Evolutionary conservation across 2,888 invertebrate genomes (phyloP), one percentile per base, ranked within the genome.

Genomic region (Ectemnius continuus): DNA sequence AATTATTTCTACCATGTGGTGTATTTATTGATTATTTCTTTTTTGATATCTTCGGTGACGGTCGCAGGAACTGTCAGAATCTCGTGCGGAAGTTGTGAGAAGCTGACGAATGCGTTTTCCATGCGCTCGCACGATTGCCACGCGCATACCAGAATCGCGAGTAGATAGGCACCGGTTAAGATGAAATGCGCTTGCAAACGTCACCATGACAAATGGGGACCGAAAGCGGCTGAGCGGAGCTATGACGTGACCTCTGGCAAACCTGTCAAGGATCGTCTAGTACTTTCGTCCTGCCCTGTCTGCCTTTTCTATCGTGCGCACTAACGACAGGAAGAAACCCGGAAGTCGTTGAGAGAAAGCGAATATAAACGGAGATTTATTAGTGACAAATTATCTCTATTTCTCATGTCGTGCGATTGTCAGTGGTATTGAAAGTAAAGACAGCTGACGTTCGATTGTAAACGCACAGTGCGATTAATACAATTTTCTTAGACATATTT

Each of bases 81-180:
- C 76, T 80, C 67, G 69, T 72, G 61, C 77, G 82, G 80, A 78
- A 82, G 80, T 78, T 64, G 64, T 64, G 28, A 71, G 76, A 83
- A 83, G 79, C 79, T 83, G 85, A 85, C 82, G 80, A 80, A 86
- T 86, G 83, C 80, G 79, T 83, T 85, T 84, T 83, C 83, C 83
- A 81, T 86, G 81, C 83, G 83, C 80, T 78, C 76, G 72, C 72
- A 78, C 78, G 82, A 80, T 82, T 82, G 76, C 80, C 78, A 75
- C 65, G 73, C 75, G 62, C 67, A 72, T 72, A 74, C 66, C 57
- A 63, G 48, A 64, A 36, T 36, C 36, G 4, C 64, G 70, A 62
- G 69, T 70, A 67, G 59, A 70, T 61, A 47, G 70, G 52, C 52
- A 64, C 62, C 63, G 73, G 70, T 63, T 67, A 59, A 58, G 78